Evolutionary conservation across 1,140 invertebrate species (phyloP), one percentile per base, ranked within the genome.

Genomic region (Tetramorium parvispinum): DNA sequence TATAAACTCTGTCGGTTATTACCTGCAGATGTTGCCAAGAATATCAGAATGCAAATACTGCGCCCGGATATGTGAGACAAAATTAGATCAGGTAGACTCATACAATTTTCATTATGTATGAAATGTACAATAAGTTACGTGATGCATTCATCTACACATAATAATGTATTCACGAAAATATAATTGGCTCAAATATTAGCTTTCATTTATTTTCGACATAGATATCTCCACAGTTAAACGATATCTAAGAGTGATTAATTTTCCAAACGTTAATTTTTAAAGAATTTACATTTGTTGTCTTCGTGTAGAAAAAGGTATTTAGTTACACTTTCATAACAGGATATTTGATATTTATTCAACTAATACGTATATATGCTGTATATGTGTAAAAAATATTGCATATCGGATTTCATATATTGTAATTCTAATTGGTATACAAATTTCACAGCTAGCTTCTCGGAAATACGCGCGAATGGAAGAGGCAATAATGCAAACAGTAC

Each of bases 301-400:
- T n/a, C 7, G 3, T 37, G 37, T n/a, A 46, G 18, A 59, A 24
- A 55, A 46, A 75, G 32, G 18, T 46, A 49, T 70, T 73, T 46
- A 68, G 46, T 68, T 79, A 61, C 21, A 27, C 8, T 40, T 81
- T 59, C 13, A 49, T 75, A 73, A 73, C 68, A 49, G 27, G 32
- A 75, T 49, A 61, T 81, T 70, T 55, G 78, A 81, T 70, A 70
- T 83, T 83, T 83, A 57, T 37, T 32, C 68, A 59, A 83, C 43
- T 59, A 82, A 71, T 32, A 21, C 8, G 46, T 16, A 55, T 16
- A 21, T 46, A 27, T 53, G 24, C 6, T 1, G 4, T 24, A 13
- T 13, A 40, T 21, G 18, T 32, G 27, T 21, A 40, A 40, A 59
- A 73, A 73, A 70, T 55, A 8, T 43, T 27, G 32, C 32, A 24